Evolutionary conservation across 2,797 vertebrate species (phyloP).

Genomic region (Cetoscarus ocellatus): DNA sequence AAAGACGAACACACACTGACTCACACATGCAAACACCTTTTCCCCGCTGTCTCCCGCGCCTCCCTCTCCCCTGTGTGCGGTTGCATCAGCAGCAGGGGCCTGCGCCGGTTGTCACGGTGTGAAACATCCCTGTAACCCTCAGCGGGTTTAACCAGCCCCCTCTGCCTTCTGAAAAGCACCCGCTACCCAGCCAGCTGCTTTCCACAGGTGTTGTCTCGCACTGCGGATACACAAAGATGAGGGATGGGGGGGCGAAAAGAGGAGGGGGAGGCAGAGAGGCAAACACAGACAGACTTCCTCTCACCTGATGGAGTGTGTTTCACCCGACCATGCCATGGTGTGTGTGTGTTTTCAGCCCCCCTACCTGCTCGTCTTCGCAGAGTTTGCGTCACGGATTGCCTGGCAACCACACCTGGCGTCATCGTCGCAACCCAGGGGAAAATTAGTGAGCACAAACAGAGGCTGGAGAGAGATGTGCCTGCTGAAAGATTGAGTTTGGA

Average conservation of each 20-base stretch:
- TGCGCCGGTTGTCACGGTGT: conserved; percentile 70
- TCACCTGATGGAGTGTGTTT: conserved; percentile 35
- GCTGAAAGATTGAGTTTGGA: background rate
- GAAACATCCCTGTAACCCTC: conserved; percentile 70
- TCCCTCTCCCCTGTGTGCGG: conserved; percentile 58
- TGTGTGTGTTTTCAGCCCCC: conserved; percentile 14
- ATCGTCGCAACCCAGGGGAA: conserved; percentile 36
- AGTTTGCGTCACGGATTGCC: conserved; percentile 44
- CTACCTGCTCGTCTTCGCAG: conserved; percentile 12
- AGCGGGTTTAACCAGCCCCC: conserved; percentile 48
- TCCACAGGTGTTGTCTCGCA: conserved; percentile 74
- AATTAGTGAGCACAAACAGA: conserved; percentile 37
- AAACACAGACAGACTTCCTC: conserved; percentile 45
- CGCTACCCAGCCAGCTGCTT: conserved; percentile 65
- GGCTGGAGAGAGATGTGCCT: background rate
- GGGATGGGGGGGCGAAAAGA: background rate
- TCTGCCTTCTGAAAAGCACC: conserved; percentile 46
- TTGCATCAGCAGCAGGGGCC: conserved; percentile 70
- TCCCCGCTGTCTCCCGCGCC: background rate
- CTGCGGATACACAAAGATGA: conserved; percentile 22
- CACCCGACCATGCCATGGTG: conserved; percentile 13
- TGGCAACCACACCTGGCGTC: conserved; percentile 59
- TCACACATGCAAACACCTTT: conserved; percentile 45
- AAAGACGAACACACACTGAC: conserved; percentile 9
- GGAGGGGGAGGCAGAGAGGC: conserved; percentile 31